Conservation (phyloP, 2,888 invertebrate species). For the Argyra leucocephala region DNA sequence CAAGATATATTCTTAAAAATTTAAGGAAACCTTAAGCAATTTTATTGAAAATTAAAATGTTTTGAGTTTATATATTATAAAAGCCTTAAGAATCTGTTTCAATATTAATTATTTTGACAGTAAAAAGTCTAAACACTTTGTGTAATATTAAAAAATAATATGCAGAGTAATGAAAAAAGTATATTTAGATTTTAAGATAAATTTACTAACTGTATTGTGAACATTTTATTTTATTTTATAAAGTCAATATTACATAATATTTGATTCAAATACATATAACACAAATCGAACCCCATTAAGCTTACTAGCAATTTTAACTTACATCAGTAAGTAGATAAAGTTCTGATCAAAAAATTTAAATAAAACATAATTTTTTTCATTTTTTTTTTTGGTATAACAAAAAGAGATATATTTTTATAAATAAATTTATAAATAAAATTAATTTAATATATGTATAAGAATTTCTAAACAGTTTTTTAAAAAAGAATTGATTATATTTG, state of each 20-base stretch:
- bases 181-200: not conserved
- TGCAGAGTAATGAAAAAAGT: not conserved
- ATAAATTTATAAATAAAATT: no score
- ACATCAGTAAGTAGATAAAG: no score
- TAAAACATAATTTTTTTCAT: not conserved
- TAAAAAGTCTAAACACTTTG: not conserved
- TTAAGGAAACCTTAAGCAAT: no score
- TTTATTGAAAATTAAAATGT: not conserved
- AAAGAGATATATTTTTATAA: not conserved
- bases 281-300: no score
- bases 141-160: not conserved
- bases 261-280: no score
- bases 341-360: not conserved
- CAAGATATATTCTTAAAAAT: no score
- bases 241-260: not conserved
- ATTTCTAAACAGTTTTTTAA: not conserved
- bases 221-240: not conserved
- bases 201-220: not conserved
- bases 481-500: no score
- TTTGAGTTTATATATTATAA: not conserved
- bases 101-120: not conserved
- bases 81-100: not conserved
- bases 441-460: not conserved
- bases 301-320: no score
- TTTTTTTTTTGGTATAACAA: not conserved